Conservation (phyloP, 64 coral and sea anemone genomes). For the Dendronephthya gigantea region DNA sequence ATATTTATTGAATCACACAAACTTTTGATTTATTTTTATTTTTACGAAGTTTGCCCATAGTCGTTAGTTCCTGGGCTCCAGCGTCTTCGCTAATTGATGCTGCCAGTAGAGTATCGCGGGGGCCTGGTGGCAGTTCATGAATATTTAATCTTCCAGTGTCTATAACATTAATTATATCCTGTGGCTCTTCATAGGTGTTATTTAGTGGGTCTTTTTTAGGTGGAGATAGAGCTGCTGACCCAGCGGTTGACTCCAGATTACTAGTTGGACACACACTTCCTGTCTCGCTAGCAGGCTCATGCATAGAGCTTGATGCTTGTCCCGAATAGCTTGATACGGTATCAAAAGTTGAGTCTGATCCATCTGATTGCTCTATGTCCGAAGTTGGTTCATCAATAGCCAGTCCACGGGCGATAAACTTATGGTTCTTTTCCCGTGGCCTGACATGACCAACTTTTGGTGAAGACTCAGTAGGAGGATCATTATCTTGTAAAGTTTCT, state of each 20-base stretch:
- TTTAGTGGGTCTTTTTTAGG: background rate
- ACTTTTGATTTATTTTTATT: background rate
- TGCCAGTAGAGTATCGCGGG: background rate
- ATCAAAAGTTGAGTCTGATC: background rate
- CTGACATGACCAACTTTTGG: slow-evolving; percentile 55
- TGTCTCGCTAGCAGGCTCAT: background rate
- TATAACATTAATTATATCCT: background rate
- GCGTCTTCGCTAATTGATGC: background rate
- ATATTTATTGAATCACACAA: background rate
- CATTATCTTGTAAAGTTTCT: slow-evolving; percentile 8
- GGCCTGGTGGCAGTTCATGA: background rate
- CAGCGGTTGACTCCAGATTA: background rate
- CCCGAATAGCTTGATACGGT: slow-evolving; percentile 3
- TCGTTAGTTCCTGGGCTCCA: background rate
- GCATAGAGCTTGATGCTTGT: background rate
- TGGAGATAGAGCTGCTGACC: background rate
- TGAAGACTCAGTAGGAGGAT: background rate
- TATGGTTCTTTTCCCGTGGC: slow-evolving; percentile 60
- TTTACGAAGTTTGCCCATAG: background rate
- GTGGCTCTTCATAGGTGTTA: background rate
- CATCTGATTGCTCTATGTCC: background rate
- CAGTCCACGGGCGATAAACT: slow-evolving; percentile 74
- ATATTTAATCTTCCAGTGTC: background rate
- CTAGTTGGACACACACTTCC: background rate
- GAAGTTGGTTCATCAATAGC: slow-evolving; percentile 42